Conservation (phyloP, 1,140 invertebrate species). For the Augochlora pura region DNA sequence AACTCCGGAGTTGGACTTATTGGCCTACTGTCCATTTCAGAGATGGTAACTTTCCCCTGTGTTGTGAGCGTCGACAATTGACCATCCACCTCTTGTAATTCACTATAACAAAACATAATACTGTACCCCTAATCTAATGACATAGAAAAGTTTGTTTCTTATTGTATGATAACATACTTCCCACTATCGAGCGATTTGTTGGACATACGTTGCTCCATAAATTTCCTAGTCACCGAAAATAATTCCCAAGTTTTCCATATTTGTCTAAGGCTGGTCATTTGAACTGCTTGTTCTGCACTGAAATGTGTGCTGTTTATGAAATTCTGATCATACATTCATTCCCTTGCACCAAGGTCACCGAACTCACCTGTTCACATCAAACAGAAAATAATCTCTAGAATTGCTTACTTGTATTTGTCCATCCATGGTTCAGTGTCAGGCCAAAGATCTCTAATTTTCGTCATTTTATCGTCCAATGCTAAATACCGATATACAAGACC, state of each 20-base stretch:
- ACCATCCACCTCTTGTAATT: slow-evolving; percentile 53
- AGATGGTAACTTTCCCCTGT: slow-evolving; percentile 27
- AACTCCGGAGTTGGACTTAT: slow-evolving; percentile 39
- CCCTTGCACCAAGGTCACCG: neutral
- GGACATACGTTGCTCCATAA: slow-evolving; percentile 76
- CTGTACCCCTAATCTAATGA: neutral
- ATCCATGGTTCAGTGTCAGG: slow-evolving; percentile 83
- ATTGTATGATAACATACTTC: slow-evolving; percentile 34
- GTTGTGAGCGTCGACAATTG: slow-evolving; percentile 53
- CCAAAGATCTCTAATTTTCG: slow-evolving; percentile 82
- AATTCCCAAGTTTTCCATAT: slow-evolving; percentile 82
- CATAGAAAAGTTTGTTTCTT: neutral
- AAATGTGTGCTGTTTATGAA: slow-evolving; percentile 49
- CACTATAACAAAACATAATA: slow-evolving; percentile 31
- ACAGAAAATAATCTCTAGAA: neutral
- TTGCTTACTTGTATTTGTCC: slow-evolving; percentile 81
- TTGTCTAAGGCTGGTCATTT: slow-evolving; percentile 81
- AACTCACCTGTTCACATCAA: neutral
- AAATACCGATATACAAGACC: slow-evolving; percentile 81
- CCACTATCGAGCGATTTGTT: slow-evolving; percentile 43
- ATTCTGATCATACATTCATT: slow-evolving; percentile 30
- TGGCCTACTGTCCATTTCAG: slow-evolving; percentile 41
- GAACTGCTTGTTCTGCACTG: slow-evolving; percentile 78
- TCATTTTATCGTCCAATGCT: slow-evolving; percentile 85
- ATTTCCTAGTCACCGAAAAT: slow-evolving; percentile 80